Conservation (phyloP, 1,140 invertebrate genomes). For the Chymomyza costata region DNA sequence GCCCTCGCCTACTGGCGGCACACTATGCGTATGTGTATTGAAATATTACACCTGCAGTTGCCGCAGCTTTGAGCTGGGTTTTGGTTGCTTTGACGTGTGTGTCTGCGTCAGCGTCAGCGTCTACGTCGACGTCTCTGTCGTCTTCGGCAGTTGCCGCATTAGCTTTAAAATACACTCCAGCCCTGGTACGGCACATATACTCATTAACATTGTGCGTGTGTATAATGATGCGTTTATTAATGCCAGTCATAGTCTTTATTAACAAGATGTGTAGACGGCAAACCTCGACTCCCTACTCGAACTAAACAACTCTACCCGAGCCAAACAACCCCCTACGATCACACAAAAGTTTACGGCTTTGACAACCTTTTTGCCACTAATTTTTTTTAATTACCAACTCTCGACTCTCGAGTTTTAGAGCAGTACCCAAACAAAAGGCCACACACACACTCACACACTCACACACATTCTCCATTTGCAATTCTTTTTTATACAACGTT, state of each 20-base stretch:
- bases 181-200: not conserved
- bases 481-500: conserved; percentile 41
- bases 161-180: conserved; percentile 3
- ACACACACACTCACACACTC: too few species aligned
- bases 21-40: conserved; percentile 37
- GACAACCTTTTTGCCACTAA: too few species aligned
- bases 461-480: conserved; percentile 24
- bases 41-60: conserved; percentile 71
- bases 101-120: too few species aligned
- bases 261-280: conserved; percentile 27
- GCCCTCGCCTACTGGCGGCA: too few species aligned
- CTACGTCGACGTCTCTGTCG: not conserved
- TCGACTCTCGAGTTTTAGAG: too few species aligned
- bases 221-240: conserved; percentile 56
- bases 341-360: too few species aligned
- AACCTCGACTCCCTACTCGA: not conserved
- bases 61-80: conserved; percentile 33
- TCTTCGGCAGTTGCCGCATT: not conserved
- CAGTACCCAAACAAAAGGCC: too few species aligned
- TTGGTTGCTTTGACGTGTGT: conserved; percentile 34
- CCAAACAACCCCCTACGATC: too few species aligned
- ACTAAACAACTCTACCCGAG: not conserved
- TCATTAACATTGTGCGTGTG: not conserved
- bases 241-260: conserved; percentile 53
- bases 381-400: too few species aligned